Evolutionary conservation across 2,113 vertebrate genomes (phyloP).

Genomic region (Tragulus kanchil): DNA sequence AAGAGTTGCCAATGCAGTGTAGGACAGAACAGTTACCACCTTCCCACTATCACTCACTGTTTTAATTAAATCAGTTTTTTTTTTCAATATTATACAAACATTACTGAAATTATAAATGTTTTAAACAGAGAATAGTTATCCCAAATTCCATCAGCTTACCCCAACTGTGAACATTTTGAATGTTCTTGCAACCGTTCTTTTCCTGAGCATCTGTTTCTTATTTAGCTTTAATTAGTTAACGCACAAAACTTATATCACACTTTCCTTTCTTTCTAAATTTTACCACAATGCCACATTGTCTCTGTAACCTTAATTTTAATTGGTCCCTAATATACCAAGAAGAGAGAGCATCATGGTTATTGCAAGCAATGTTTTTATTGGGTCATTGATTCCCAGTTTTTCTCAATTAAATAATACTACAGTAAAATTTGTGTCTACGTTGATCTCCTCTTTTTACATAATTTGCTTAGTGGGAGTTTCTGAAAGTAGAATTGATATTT

Average conservation of each 20-base stretch:
- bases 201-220: background rate
- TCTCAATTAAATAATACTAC: background rate
- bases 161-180: background rate
- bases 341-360: background rate
- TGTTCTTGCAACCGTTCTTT: slow-evolving; percentile 1
- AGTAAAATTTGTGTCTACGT: background rate
- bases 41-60: background rate
- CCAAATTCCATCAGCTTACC: background rate
- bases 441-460: background rate
- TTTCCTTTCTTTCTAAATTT: background rate
- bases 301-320: slow-evolving; percentile 24
- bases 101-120: background rate
- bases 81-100: background rate
- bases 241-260: background rate
- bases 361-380: background rate
- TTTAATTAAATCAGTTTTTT: background rate
- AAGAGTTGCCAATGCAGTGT: background rate
- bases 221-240: background rate
- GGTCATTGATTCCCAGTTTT: background rate
- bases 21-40: background rate
- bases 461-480: background rate
- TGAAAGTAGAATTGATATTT: background rate
- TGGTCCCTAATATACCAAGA: background rate
- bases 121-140: background rate
- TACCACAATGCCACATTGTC: background rate